A percentile compares a stretch with the other conserved stretches of the same genome.
phyloP scores from a whole-genome alignment of 2,113 vertebrate genomes.

The Proterorhinus semilunaris region DNA sequence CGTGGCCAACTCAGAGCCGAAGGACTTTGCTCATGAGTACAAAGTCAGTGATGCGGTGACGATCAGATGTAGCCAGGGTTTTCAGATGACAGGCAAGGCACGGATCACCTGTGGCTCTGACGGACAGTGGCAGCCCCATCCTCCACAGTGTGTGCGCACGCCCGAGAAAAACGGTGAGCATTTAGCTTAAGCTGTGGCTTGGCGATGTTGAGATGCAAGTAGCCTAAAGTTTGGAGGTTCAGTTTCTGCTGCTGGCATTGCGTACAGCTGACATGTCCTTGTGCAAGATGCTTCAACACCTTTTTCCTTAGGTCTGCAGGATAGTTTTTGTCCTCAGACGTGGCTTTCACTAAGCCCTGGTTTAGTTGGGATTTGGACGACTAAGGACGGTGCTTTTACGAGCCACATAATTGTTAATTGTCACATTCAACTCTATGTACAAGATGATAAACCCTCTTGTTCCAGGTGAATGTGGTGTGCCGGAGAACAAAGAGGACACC shows the following conservation, averaged over 20 bases:
- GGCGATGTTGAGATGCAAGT: no score
- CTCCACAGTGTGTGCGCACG: slow-evolving; percentile 42
- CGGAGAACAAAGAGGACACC: neutral
- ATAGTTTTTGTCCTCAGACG: no score
- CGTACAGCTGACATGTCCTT: no score
- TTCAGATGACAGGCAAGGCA: slow-evolving; percentile 45
- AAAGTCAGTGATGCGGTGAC: slow-evolving; percentile 27
- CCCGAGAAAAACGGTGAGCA: neutral
- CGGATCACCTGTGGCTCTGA: slow-evolving; percentile 43
- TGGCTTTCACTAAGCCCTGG: no score
- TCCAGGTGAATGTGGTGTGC: slow-evolving; percentile 35
- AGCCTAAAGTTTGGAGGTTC: no score
- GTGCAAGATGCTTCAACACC: no score
- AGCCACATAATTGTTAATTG: neutral
- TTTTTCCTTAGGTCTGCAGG: no score
- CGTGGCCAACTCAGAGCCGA: slow-evolving; percentile 43
- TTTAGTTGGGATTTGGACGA: no score
- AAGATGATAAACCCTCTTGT: neutral
- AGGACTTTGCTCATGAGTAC: neutral
- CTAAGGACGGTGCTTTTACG: neutral
- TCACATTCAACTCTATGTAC: neutral
- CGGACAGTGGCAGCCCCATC: slow-evolving; percentile 54
- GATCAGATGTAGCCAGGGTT: slow-evolving; percentile 50
- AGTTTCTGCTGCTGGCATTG: no score
- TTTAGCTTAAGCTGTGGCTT: no score